Evolutionary conservation across 2,888 invertebrate genomes (phyloP).

Genomic region (Pherbina coryleti): DNA sequence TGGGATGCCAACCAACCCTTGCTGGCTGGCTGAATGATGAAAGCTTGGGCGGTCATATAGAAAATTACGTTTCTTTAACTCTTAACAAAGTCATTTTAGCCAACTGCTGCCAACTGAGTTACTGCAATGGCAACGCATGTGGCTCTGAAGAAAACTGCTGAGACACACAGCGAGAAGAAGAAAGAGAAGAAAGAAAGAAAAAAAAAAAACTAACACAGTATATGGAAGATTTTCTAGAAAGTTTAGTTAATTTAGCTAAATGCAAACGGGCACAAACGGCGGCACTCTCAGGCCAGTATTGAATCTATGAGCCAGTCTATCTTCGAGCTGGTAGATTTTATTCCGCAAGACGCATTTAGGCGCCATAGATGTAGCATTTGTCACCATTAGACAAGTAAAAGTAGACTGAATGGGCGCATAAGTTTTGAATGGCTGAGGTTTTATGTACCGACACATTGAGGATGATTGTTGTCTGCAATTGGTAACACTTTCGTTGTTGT

Average conservation of each 20-base stretch:
- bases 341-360: too few species aligned
- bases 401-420: too few species aligned
- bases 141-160: slow-evolving; percentile 8
- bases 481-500: too few species aligned
- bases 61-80: slow-evolving; percentile 62
- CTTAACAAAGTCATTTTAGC: slow-evolving; percentile 62
- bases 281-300: background rate
- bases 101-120: slow-evolving; percentile 61
- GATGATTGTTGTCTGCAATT: too few species aligned
- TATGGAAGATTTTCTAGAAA: background rate
- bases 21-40: background rate
- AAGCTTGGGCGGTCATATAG: slow-evolving; percentile 41
- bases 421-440: too few species aligned
- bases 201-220: background rate
- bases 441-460: too few species aligned
- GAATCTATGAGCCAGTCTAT: too few species aligned
- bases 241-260: slow-evolving; percentile 11
- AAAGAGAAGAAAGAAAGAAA: background rate
- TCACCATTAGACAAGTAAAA: too few species aligned
- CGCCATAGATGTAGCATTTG: too few species aligned
- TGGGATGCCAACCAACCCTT: background rate
- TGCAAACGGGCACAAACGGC: slow-evolving; percentile 1
- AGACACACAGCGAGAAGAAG: background rate
- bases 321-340: too few species aligned
- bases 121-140: slow-evolving; percentile 31